Conservation (phyloP, 2,888 invertebrate species). For the Camponotus fellah region DNA sequence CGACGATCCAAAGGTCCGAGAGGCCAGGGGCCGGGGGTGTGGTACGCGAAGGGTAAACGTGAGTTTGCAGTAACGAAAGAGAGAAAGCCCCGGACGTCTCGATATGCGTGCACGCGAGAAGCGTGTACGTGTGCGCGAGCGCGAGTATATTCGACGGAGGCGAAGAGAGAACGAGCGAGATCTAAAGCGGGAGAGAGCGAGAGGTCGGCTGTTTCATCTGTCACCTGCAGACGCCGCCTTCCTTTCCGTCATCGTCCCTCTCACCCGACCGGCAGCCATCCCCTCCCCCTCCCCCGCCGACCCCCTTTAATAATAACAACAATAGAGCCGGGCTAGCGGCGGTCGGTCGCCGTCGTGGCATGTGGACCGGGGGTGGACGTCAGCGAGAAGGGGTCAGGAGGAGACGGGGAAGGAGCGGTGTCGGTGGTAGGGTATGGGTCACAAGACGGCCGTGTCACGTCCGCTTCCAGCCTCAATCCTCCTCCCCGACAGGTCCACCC, state of each 20-base stretch:
- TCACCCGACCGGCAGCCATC: slow-evolving; percentile 76
- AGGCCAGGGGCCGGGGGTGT: slow-evolving; percentile 62
- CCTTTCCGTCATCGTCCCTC: slow-evolving; percentile 86
- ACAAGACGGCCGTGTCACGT: slow-evolving; percentile 85
- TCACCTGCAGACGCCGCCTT: slow-evolving; percentile 86
- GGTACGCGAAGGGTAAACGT: slow-evolving; percentile 69
- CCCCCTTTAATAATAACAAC: slow-evolving; percentile 86
- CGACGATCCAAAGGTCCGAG: slow-evolving; percentile 72
- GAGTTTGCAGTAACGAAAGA: slow-evolving; percentile 69
- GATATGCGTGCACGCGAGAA: slow-evolving; percentile 49
- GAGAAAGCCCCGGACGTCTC: slow-evolving; percentile 59
- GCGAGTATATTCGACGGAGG: slow-evolving; percentile 62
- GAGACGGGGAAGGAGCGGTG: slow-evolving; percentile 63
- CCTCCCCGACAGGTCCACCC: slow-evolving; percentile 81
- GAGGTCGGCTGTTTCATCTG: slow-evolving; percentile 85
- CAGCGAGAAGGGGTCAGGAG: slow-evolving; percentile 69
- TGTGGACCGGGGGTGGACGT: slow-evolving; percentile 75
- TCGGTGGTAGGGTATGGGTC: slow-evolving; percentile 79
- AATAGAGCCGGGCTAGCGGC: slow-evolving; percentile 82
- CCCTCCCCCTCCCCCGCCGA: slow-evolving; percentile 60
- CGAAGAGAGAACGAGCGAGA: slow-evolving; percentile 68
- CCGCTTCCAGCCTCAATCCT: slow-evolving; percentile 82
- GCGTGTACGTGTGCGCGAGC: slow-evolving; percentile 52
- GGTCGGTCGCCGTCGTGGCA: slow-evolving; percentile 77
- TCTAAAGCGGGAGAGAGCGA: slow-evolving; percentile 69